Evolutionary conservation across 1,140 invertebrate species (phyloP), one percentile per base, ranked within the genome.

Genomic region (Coenobita brevimanus): DNA sequence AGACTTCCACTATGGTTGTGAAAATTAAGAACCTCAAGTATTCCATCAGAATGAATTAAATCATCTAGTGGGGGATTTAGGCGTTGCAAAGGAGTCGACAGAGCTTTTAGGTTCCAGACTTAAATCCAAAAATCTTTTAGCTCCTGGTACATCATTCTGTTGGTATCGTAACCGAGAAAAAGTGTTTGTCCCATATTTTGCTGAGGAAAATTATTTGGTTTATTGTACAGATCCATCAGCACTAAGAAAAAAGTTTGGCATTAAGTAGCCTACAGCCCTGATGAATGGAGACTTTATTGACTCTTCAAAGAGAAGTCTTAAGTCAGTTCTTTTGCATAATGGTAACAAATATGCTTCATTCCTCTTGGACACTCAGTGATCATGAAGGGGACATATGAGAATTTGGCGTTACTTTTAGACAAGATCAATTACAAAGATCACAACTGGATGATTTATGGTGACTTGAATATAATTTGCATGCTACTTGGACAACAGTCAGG

Each of bases 141-240:
- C n/a, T n/a, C n/a, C n/a, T n/a, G n/a, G n/a, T n/a, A n/a, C n/a
- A n/a, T n/a, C n/a, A n/a, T n/a, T n/a, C n/a, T n/a, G n/a, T n/a
- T n/a, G n/a, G n/a, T n/a, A n/a, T n/a, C n/a, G n/a, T 30, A n/a
- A 79, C 17, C 57, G 17, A n/a, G 27, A 75, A 27, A 79, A 79
- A 54, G 71, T 54, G 10, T 79, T 54, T 79, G 43, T 79, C 57
- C 76, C 36, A 27, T 79, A 79, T 57, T 79, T 79, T 79, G 76
- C 76, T 79, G 38, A 54, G 30, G 15, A 38, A 43, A 43, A 75
- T 54, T 4, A 78, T 79, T 79, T 79, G 24, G 76, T 79, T 24
- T 79, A 79, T 27, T 79, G 43, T 54, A 50, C 43, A 50, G 13
- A 79, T 79, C 17, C 76, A 50, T 21, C 46, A 21, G 76, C 3